Evolutionary conservation across 2,888 invertebrate genomes (phyloP).

Genomic region (Amphipyra berbera): DNA sequence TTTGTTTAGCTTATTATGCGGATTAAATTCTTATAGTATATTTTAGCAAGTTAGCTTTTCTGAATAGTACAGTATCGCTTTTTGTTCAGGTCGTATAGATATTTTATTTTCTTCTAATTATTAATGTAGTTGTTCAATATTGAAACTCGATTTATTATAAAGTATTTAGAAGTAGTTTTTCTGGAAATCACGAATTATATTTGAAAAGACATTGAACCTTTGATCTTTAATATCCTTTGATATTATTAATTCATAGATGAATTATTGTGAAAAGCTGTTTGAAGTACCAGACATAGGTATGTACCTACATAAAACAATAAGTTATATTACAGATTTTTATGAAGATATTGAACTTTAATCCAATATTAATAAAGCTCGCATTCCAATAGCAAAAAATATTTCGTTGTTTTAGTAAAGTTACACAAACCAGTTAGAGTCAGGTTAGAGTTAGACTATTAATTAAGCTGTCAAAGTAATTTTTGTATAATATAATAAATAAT

Average conservation of each 20-base stretch:
- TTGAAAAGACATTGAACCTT: slow-evolving; percentile 4
- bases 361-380: slow-evolving; percentile 4
- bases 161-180: too few relatives aligned
- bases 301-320: slow-evolving; percentile 17
- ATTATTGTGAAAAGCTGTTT: slow-evolving; percentile 25
- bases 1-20: slow-evolving; percentile 8
- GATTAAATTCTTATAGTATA: background rate
- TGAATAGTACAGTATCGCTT: background rate
- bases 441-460: slow-evolving; percentile 40
- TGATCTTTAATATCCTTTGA: too few relatives aligned
- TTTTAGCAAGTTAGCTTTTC: slow-evolving; percentile 33
- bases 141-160: too few relatives aligned
- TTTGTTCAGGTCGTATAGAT: background rate
- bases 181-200: background rate
- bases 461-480: slow-evolving; percentile 27
- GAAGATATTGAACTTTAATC: slow-evolving; percentile 3
- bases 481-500: slow-evolving; percentile 19
- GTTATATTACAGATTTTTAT: background rate
- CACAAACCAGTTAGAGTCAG: slow-evolving; percentile 16
- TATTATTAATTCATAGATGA: slow-evolving; percentile 13
- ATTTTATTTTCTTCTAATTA: background rate
- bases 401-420: slow-evolving; percentile 26
- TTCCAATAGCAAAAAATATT: background rate
- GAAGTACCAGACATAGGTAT: slow-evolving; percentile 20
- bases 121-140: too few relatives aligned